Percentiles rank a stretch among this genome's conserved stretches.
Conservation (phyloP, 2,797 vertebrate genomes). For the Syncerus caffer region DNA sequence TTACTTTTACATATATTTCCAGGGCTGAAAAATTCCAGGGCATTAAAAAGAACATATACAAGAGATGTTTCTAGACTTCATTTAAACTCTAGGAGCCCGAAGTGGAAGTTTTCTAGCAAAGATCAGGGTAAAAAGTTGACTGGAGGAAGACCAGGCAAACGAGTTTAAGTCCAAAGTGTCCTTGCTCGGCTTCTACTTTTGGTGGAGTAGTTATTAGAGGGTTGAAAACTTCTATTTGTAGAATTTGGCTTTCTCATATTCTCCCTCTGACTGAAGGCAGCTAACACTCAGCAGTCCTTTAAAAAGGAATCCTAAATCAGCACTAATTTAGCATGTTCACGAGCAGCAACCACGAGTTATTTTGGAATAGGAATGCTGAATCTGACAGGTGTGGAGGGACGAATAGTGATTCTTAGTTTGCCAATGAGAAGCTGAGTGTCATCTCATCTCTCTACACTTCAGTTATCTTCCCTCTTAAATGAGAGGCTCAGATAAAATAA, state of each 20-base stretch:
- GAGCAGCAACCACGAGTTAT: neutral
- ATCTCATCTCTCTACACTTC: neutral
- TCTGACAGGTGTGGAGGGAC: neutral
- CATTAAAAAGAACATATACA: constrained; percentile 47
- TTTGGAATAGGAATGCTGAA: neutral
- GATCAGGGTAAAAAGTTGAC: neutral
- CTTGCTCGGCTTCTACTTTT: neutral
- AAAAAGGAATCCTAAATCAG: constrained; percentile 16
- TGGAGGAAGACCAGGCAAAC: neutral
- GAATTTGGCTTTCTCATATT: neutral
- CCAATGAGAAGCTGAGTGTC: neutral
- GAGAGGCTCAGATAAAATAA: neutral
- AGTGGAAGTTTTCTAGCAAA: constrained; percentile 28
- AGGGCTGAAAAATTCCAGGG: constrained; percentile 66
- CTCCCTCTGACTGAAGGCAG: neutral
- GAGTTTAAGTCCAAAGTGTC: neutral
- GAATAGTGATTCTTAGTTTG: neutral
- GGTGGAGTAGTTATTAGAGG: neutral
- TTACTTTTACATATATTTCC: constrained; percentile 79
- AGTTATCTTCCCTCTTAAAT: neutral
- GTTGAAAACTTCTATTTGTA: constrained; percentile 3
- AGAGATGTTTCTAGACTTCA: constrained; percentile 62
- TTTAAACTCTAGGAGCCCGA: constrained; percentile 65
- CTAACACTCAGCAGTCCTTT: constrained; percentile 16
- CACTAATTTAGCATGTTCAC: constrained; percentile 1